Conservation (phyloP, 2,888 invertebrate genomes). For the Zhuqinia jingwanae region DNA sequence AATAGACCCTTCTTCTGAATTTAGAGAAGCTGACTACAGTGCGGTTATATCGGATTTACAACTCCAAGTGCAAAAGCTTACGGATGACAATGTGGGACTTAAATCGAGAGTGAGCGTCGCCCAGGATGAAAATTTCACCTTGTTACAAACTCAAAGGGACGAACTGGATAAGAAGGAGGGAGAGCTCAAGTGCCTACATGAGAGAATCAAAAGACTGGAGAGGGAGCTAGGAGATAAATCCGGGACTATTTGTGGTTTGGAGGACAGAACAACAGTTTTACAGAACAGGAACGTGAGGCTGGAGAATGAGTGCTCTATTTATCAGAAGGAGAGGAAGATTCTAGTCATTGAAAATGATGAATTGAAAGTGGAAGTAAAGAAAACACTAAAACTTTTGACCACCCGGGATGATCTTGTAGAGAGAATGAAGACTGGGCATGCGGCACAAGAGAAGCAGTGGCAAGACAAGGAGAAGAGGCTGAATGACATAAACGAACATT, state of each 20-base stretch:
- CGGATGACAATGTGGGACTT: conserved; percentile 64
- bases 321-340: conserved; percentile 53
- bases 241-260: conserved; percentile 38
- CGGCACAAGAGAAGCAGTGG: conserved; percentile 27
- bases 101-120: conserved; percentile 55
- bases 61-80: conserved; percentile 70
- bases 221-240: conserved; percentile 57
- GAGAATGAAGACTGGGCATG: conserved; percentile 14
- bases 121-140: conserved; percentile 70
- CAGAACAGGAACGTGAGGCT: conserved; percentile 50
- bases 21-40: conserved; percentile 56
- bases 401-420: conserved; percentile 49
- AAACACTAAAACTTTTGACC: conserved; percentile 1
- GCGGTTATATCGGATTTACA: conserved; percentile 73
- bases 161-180: conserved; percentile 66
- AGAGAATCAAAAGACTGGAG: conserved; percentile 66
- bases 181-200: conserved; percentile 45
- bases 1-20: no score
- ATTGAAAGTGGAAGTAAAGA: conserved; percentile 40
- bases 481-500: conserved; percentile 34
- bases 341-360: conserved; percentile 55
- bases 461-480: conserved; percentile 47
- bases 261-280: conserved; percentile 60
- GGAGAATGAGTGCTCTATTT: conserved; percentile 61
- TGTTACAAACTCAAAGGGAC: conserved; percentile 69